A percentile compares a stretch with the other conserved stretches of the same genome.
Evolutionary conservation across 30 jellyfish, hydroid and myxozoan genomes (phyloP).

Genomic region (Pseudorhiza aurosa): DNA sequence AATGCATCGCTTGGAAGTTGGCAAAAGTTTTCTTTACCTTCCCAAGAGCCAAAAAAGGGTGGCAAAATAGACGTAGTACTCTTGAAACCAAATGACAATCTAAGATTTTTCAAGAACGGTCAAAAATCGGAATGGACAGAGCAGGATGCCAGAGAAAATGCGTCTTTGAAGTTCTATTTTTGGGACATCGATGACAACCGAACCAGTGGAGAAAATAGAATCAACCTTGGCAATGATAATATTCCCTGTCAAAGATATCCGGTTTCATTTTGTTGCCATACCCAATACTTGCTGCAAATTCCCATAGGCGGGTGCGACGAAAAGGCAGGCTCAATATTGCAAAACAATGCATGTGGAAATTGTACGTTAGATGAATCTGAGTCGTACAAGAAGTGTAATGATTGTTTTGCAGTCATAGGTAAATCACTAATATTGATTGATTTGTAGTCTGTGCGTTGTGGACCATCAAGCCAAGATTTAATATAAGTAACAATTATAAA

Average conservation of each 20-base stretch:
- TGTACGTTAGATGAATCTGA: slow-evolving; percentile 22
- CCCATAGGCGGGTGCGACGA: slow-evolving; percentile 46
- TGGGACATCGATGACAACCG: slow-evolving; percentile 44
- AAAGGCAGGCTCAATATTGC: slow-evolving; percentile 38
- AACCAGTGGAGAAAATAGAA: not conserved
- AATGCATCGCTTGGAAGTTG: not conserved
- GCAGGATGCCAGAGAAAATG: not conserved
- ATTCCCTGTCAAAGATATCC: slow-evolving; percentile 3
- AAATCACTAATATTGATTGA: too few species aligned
- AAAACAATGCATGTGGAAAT: slow-evolving; percentile 14
- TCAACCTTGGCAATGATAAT: not conserved
- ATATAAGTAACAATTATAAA: too few species aligned
- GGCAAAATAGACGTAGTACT: not conserved
- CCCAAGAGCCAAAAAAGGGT: not conserved
- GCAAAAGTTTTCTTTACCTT: not conserved
- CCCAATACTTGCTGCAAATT: slow-evolving; percentile 7
- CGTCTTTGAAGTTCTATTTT: not conserved
- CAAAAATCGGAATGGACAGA: slow-evolving; percentile 9
- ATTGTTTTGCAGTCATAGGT: slow-evolving; percentile 51
- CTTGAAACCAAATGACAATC: slow-evolving; percentile 7
- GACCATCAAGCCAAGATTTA: too few species aligned
- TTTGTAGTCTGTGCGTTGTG: too few species aligned
- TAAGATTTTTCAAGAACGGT: not conserved
- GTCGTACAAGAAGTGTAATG: slow-evolving; percentile 18
- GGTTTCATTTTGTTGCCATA: slow-evolving; percentile 21